phyloP scores from a whole-genome alignment of 2,113 vertebrate genomes.

The Myotis brandtii region DNA sequence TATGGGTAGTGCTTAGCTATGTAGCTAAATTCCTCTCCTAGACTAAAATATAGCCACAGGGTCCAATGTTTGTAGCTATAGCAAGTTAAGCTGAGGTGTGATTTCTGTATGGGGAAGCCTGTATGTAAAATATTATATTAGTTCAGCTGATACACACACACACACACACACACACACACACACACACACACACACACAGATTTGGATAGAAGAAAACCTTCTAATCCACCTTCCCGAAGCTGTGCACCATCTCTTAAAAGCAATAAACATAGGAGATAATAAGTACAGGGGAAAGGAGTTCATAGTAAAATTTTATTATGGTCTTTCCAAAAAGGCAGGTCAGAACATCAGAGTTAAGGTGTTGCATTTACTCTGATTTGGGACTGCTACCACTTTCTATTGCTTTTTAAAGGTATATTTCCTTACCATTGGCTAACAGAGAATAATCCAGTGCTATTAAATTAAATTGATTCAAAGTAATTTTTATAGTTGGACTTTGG shows the following conservation, averaged over 20 bases:
- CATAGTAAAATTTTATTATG: not conserved
- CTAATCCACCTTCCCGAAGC: not conserved
- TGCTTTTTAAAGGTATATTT: constrained; percentile 13
- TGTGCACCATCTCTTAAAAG: constrained; percentile 12
- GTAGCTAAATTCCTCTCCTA: not conserved
- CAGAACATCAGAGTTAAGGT: not conserved
- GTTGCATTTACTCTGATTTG: not conserved
- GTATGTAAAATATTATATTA: not conserved
- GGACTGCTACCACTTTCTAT: not conserved
- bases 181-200: not conserved
- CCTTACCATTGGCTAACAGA: not conserved
- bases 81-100: not conserved
- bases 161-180: too few relatives aligned
- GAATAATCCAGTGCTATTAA: not conserved
- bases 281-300: not conserved
- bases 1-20: not conserved
- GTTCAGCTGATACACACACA: not conserved
- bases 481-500: constrained; percentile 39
- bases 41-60: constrained; percentile 2
- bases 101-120: not conserved
- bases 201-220: not conserved
- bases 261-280: not conserved
- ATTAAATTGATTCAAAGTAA: constrained; percentile 14
- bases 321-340: not conserved
- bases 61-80: constrained; percentile 46